Percentiles rank a stretch among this genome's conserved stretches.
Evolutionary conservation across 2,888 invertebrate genomes (phyloP).

Genomic region (Bembecia ichneumoniformis): DNA sequence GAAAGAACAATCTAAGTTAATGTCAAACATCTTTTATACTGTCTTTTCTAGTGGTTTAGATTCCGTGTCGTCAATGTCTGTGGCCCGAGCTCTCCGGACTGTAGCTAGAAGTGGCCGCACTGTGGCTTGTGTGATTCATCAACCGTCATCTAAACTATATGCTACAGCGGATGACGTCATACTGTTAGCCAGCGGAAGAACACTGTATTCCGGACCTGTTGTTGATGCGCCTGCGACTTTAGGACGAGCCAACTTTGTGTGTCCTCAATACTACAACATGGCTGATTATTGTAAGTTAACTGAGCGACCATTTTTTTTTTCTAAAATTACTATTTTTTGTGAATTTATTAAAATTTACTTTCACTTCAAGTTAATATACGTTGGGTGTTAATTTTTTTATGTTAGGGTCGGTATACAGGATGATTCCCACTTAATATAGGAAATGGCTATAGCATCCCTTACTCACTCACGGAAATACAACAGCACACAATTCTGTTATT

Average conservation of each 20-base stretch:
- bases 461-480: too few relatives aligned
- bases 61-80: conserved; percentile 78
- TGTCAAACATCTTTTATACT: not conserved
- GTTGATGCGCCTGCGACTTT: conserved; percentile 73
- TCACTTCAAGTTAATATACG: too few relatives aligned
- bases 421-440: too few relatives aligned
- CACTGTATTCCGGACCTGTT: conserved; percentile 78
- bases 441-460: too few relatives aligned
- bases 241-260: conserved; percentile 71
- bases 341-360: too few relatives aligned
- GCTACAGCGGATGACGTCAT: conserved; percentile 81
- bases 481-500: too few relatives aligned
- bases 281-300: conserved; percentile 79
- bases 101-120: conserved; percentile 78
- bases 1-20: too few relatives aligned
- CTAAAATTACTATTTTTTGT: not conserved
- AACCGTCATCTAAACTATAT: conserved; percentile 83
- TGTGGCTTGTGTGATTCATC: conserved; percentile 84
- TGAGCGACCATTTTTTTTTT: not conserved
- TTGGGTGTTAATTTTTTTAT: not conserved
- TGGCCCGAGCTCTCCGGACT: conserved; percentile 72
- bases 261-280: conserved; percentile 84
- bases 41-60: conserved; percentile 67
- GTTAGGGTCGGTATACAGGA: too few relatives aligned
- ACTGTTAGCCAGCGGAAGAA: conserved; percentile 77